phyloP scores from a whole-genome alignment of 2,797 vertebrate species.

The Sebastes diaconus region DNA sequence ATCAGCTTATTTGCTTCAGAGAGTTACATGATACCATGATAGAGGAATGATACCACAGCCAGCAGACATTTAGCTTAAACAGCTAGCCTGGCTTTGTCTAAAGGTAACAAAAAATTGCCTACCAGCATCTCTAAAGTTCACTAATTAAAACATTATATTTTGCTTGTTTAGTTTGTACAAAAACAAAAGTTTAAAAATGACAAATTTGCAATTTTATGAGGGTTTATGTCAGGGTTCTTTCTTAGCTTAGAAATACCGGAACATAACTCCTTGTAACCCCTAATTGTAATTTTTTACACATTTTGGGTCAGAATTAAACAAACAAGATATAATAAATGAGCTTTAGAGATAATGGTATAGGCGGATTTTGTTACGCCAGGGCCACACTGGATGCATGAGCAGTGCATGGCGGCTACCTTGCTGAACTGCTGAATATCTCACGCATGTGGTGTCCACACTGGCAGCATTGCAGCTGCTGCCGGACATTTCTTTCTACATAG shows the following conservation, averaged over 20 bases:
- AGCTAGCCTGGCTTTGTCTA: neutral
- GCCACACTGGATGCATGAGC: too few species aligned
- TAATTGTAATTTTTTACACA: neutral
- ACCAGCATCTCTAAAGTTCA: neutral
- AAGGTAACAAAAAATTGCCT: neutral
- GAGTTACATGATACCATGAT: neutral
- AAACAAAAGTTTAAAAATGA: too few species aligned
- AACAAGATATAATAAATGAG: neutral
- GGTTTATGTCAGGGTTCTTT: too few species aligned
- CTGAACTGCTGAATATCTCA: too few species aligned
- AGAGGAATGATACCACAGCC: neutral
- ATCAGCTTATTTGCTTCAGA: neutral
- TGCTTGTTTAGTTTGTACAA: neutral
- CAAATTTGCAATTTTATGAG: too few species aligned
- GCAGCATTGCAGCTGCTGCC: too few species aligned
- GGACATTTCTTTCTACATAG: too few species aligned
- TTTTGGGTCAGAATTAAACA: neutral
- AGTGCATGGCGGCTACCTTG: too few species aligned
- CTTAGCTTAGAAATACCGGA: too few species aligned
- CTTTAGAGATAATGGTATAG: neutral
- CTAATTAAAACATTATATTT: neutral
- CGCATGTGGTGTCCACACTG: too few species aligned
- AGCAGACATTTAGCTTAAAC: neutral
- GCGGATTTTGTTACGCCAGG: neutral
- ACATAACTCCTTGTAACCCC: neutral